Percentiles rank a stretch among this genome's conserved stretches.
Conservation (phyloP, 1,140 invertebrate genomes). For the Trypoxylus dichotomus region DNA sequence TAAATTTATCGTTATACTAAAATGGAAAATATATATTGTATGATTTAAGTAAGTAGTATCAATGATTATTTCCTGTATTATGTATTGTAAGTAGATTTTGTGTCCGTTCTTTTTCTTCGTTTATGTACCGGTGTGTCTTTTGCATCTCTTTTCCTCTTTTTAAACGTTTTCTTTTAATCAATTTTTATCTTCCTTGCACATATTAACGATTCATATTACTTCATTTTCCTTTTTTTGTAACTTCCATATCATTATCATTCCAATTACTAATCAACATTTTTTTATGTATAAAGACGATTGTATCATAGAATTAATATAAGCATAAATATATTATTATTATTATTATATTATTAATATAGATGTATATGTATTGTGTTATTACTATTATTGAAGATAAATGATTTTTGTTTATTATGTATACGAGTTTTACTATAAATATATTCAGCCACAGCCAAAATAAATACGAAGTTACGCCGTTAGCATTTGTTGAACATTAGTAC, state of each 20-base stretch:
- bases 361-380: constrained; percentile 10
- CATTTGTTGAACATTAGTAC: no score
- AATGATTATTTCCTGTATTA: neutral
- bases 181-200: neutral
- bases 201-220: neutral
- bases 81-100: neutral
- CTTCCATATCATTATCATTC: neutral
- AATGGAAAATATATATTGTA: neutral
- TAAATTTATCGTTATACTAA: neutral
- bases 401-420: constrained; percentile 9
- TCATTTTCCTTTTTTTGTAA: neutral
- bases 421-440: neutral
- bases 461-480: no score
- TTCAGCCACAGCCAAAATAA: no score
- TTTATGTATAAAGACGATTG: constrained; percentile 20
- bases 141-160: neutral
- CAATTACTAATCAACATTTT: neutral
- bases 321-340: constrained; percentile 20
- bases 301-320: constrained; percentile 14
- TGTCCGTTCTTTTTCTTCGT: neutral
- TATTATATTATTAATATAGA: constrained; percentile 6
- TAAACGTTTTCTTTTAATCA: no score
- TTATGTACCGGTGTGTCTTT: neutral
- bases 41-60: neutral
- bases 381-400: constrained; percentile 1